A percentile compares a stretch with the other conserved stretches of the same genome.
Conservation (phyloP, 2,113 vertebrate species). For the Ictalurus furcatus region DNA sequence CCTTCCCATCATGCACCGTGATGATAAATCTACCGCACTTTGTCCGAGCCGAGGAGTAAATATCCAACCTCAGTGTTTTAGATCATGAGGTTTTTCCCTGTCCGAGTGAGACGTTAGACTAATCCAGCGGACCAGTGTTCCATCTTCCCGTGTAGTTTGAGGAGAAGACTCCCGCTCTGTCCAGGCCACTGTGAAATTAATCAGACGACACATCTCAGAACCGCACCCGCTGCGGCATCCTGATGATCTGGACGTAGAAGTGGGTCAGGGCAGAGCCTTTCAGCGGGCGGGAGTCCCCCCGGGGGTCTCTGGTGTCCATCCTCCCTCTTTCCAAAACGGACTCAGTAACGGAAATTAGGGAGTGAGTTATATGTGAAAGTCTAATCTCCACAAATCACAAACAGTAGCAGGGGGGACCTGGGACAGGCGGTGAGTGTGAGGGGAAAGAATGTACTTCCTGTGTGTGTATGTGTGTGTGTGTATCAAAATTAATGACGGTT, state of each 20-base stretch:
- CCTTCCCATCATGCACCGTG: background rate
- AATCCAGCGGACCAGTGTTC: slow-evolving; percentile 19
- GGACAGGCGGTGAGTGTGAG: slow-evolving; percentile 75
- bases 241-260: slow-evolving; percentile 53
- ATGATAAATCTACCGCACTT: background rate
- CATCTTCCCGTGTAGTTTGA: slow-evolving; percentile 38
- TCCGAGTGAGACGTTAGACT: slow-evolving; percentile 2
- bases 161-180: slow-evolving; percentile 20
- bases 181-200: slow-evolving; percentile 41
- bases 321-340: slow-evolving; percentile 18
- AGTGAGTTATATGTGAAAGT: slow-evolving; percentile 63
- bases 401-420: slow-evolving; percentile 62
- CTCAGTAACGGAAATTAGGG: slow-evolving; percentile 52
- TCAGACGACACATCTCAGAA: slow-evolving; percentile 44
- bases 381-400: slow-evolving; percentile 78
- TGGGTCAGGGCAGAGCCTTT: slow-evolving; percentile 53
- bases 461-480: slow-evolving; percentile 67
- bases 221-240: slow-evolving; percentile 34
- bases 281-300: slow-evolving; percentile 17
- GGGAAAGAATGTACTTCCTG: slow-evolving; percentile 85
- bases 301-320: background rate
- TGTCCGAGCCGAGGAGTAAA: slow-evolving; percentile 2
- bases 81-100: background rate
- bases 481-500: slow-evolving; percentile 29
- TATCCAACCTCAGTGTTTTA: background rate